These are phyloP conservation scores for Ammodytes marinus DNA, from an alignment of 2,113 vertebrate genomes.

Conservation along the genomic window DNA sequence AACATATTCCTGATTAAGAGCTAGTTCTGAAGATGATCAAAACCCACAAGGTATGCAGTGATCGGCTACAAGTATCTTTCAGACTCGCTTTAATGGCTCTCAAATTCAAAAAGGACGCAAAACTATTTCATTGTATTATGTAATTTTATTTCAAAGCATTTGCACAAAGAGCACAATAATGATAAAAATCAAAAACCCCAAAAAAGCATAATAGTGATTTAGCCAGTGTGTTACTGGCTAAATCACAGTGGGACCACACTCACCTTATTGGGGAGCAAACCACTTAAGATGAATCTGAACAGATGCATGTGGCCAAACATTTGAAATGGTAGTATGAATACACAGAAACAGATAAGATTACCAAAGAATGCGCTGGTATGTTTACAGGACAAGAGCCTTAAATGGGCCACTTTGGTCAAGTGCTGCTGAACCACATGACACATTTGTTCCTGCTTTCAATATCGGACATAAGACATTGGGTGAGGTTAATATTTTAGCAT, in stretches of 20 bases:
- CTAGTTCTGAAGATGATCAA: no score
- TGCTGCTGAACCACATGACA: conserved; percentile 11
- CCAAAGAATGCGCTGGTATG: neutral
- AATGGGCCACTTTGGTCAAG: no score
- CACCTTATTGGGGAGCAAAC: conserved; percentile 39
- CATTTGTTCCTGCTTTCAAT: conserved; percentile 4
- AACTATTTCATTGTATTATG: conserved; percentile 35
- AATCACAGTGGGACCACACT: conserved; percentile 26
- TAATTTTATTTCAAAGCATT: conserved; percentile 77
- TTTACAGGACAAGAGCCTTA: neutral
- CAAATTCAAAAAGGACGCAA: neutral
- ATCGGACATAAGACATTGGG: conserved; percentile 24
- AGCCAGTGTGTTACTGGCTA: conserved; percentile 16
- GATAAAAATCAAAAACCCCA: conserved; percentile 30
- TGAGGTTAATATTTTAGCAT: conserved; percentile 54
- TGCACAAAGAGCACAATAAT: conserved; percentile 56
- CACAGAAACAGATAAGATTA: neutral
- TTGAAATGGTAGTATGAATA: conserved; percentile 34
- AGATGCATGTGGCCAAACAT: neutral
- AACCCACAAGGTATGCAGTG: no score
- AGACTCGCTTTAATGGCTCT: neutral
- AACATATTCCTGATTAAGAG: no score
- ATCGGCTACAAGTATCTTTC: neutral
- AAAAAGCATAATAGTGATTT: conserved; percentile 35
- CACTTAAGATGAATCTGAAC: neutral